Percentiles rank a stretch among this genome's conserved stretches.
Evolutionary conservation across 2,113 vertebrate species (phyloP).

Genomic region (Hipposideros armiger): DNA sequence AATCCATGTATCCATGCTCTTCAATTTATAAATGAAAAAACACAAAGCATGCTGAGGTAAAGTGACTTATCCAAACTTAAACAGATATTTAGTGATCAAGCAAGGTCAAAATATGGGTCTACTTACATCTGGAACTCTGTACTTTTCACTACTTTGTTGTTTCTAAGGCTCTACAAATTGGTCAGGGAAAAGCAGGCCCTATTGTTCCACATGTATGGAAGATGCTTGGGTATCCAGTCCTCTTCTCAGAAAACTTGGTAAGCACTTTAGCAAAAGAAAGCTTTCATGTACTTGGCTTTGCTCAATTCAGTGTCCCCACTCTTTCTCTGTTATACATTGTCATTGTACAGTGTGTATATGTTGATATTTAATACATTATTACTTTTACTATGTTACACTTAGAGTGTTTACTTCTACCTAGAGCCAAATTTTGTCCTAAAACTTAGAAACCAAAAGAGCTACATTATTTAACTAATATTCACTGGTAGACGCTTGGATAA

Average conservation of each 20-base stretch:
- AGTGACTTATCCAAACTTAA: slow-evolving; percentile 15
- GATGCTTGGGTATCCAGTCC: neutral
- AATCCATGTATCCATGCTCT: neutral
- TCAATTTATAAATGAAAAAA: neutral
- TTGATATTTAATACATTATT: neutral
- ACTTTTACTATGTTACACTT: neutral
- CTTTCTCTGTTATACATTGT: neutral
- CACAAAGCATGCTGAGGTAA: neutral
- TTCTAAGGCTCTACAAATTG: neutral
- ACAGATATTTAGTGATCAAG: neutral
- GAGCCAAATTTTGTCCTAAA: neutral
- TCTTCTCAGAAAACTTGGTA: neutral
- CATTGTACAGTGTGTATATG: neutral
- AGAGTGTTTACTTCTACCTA: neutral
- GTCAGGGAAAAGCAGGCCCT: neutral
- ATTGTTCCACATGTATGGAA: neutral
- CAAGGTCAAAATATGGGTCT: neutral
- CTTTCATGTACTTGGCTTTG: neutral
- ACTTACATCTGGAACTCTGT: neutral
- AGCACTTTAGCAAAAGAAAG: neutral
- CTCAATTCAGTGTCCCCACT: neutral
- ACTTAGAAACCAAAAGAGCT: neutral
- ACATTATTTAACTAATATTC: neutral
- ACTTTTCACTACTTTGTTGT: neutral
- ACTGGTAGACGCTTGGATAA: neutral